A percentile compares a stretch with the other conserved stretches of the same genome.
Conservation (phyloP, 2,113 vertebrate species). For the Oriolus oriolus region DNA sequence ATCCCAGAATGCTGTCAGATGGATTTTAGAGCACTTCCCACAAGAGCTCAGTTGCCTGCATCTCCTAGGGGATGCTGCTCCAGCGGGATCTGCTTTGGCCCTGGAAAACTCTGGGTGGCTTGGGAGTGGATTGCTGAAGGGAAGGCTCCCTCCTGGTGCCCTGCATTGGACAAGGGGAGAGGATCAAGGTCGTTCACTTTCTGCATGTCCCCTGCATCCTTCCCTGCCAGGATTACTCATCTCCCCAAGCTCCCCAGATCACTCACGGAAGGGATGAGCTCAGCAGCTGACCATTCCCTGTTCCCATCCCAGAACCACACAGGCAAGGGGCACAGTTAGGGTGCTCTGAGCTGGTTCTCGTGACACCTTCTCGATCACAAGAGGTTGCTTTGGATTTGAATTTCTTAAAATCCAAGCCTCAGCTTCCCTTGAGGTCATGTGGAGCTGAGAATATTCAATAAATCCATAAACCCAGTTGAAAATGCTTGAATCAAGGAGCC, state of each 20-base stretch:
- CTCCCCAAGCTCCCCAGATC: not conserved
- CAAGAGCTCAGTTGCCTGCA: not conserved
- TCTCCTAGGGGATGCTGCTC: not conserved
- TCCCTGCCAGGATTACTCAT: not conserved
- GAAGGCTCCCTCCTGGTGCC: not conserved
- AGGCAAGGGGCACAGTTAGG: not conserved
- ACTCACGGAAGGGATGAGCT: not conserved
- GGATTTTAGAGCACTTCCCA: not conserved
- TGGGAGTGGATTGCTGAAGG: not conserved
- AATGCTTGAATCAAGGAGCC: not conserved
- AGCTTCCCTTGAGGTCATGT: not conserved
- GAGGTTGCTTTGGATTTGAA: not conserved
- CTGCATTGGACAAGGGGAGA: not conserved
- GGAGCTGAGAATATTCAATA: not conserved
- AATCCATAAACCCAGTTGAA: not conserved
- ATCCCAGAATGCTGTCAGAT: not conserved
- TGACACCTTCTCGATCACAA: not conserved
- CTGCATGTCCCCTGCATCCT: not conserved
- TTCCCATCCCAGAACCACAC: not conserved
- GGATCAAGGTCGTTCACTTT: not conserved
- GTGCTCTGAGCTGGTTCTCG: rapidly evolving
- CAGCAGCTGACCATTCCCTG: not conserved
- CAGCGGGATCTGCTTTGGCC: not conserved
- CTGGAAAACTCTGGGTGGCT: not conserved
- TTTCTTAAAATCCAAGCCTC: not conserved